A percentile compares a stretch with the other conserved stretches of the same genome.
Conservation (phyloP, 2,797 vertebrate genomes). For the Galaxias olidus region DNA sequence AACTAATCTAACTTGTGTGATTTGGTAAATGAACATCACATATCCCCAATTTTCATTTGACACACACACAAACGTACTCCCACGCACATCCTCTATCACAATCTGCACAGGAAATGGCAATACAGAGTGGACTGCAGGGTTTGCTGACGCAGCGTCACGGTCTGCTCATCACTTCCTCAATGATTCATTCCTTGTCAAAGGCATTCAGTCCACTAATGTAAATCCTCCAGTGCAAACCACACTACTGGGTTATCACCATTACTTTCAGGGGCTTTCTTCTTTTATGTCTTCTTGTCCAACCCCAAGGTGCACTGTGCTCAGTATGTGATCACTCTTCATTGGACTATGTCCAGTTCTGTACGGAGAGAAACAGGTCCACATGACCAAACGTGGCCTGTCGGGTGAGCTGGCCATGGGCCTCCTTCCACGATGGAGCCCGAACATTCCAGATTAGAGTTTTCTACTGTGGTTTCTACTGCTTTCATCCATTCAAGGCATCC, state of each 20-base stretch:
- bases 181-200: constrained; percentile 36
- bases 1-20: no score
- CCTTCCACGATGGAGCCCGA: constrained; percentile 46
- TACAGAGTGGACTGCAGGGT: constrained; percentile 32
- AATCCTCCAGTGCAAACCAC: constrained; percentile 38
- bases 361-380: neutral
- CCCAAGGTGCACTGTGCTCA: no score
- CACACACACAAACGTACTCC: constrained; percentile 8
- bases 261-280: no score
- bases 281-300: no score
- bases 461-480: neutral
- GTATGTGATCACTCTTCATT: no score
- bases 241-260: no score
- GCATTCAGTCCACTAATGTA: neutral
- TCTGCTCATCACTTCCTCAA: constrained; percentile 5
- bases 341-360: constrained; percentile 12
- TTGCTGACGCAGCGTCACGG: constrained; percentile 22
- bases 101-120: constrained; percentile 65
- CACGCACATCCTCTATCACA: constrained; percentile 49
- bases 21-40: no score
- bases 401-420: constrained; percentile 3
- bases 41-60: no score
- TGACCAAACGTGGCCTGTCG: no score
- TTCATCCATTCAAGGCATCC: constrained; percentile 68
- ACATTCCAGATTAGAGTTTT: constrained; percentile 66